Conservation (phyloP, 2,113 vertebrate genomes). For the Daphoenositta chrysoptera region DNA sequence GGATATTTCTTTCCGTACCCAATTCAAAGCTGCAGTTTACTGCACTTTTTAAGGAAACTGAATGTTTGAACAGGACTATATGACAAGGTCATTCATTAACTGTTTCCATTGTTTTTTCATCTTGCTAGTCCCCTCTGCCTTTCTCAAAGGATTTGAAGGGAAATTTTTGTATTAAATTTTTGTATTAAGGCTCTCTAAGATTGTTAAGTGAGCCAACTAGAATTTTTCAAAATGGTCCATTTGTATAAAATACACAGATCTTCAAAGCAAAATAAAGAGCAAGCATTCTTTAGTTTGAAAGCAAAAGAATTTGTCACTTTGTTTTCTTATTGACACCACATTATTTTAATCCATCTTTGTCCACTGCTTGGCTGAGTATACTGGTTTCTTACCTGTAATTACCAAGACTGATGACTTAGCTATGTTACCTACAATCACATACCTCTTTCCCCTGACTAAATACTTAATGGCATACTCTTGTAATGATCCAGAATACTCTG, state of each 20-base stretch:
- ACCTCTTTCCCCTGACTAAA: neutral
- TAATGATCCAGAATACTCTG: neutral
- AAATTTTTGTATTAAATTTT: no score
- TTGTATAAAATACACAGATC: neutral
- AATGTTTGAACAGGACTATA: neutral
- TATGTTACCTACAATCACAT: neutral
- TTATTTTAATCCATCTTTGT: neutral
- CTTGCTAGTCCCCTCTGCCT: neutral
- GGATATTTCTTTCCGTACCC: neutral
- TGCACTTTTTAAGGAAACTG: neutral
- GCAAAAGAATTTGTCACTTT: neutral
- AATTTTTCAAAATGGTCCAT: neutral
- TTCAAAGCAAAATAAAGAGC: neutral
- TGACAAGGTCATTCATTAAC: neutral
- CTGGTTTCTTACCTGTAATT: neutral
- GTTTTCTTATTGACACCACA: neutral
- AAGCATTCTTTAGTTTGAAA: neutral
- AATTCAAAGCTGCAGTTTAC: neutral
- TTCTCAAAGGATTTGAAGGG: neutral
- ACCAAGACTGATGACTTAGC: neutral
- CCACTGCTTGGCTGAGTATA: neutral
- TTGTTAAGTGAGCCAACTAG: neutral
- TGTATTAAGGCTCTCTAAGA: no score
- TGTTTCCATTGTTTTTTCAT: neutral
- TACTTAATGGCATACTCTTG: neutral